These are phyloP conservation scores for Thaumatotibia leucotreta DNA, from an alignment of 1,140 invertebrate species.

Conservation along the genomic window DNA sequence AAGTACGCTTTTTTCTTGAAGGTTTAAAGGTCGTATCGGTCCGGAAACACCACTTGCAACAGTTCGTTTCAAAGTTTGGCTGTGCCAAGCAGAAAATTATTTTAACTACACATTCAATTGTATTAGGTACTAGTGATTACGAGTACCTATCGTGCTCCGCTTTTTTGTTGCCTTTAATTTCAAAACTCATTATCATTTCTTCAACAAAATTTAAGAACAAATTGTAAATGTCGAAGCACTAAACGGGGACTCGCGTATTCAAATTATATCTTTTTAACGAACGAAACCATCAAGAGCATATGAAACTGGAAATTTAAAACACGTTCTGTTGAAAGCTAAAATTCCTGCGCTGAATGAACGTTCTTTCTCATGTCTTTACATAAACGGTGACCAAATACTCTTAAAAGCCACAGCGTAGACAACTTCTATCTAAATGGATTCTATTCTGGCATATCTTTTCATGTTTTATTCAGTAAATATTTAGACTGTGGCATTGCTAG, in stretches of 20 bases:
- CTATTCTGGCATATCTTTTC: neutral
- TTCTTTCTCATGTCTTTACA: neutral
- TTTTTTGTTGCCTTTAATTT: neutral
- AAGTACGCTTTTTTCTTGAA: too few species aligned
- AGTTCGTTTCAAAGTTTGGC: too few species aligned
- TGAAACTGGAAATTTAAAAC: slow-evolving; percentile 24
- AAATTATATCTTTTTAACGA: slow-evolving; percentile 21
- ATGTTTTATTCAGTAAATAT: neutral
- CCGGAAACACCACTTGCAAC: too few species aligned
- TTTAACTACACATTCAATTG: too few species aligned
- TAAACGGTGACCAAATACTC: neutral
- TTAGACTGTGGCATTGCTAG: slow-evolving; percentile 17
- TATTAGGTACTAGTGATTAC: too few species aligned
- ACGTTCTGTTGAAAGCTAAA: slow-evolving; percentile 23
- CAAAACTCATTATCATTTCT: neutral
- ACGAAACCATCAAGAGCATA: slow-evolving; percentile 24
- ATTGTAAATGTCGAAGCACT: neutral
- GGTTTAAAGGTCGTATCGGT: too few species aligned
- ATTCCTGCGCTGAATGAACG: slow-evolving; percentile 24
- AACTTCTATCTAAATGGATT: neutral
- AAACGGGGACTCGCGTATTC: neutral
- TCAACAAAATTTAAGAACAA: neutral
- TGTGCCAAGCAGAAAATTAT: too few species aligned
- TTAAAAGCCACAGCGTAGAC: neutral
- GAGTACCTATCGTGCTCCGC: too few species aligned